phyloP scores from a whole-genome alignment of 2,888 invertebrate species.

The Rotaria magnacalcarata region DNA sequence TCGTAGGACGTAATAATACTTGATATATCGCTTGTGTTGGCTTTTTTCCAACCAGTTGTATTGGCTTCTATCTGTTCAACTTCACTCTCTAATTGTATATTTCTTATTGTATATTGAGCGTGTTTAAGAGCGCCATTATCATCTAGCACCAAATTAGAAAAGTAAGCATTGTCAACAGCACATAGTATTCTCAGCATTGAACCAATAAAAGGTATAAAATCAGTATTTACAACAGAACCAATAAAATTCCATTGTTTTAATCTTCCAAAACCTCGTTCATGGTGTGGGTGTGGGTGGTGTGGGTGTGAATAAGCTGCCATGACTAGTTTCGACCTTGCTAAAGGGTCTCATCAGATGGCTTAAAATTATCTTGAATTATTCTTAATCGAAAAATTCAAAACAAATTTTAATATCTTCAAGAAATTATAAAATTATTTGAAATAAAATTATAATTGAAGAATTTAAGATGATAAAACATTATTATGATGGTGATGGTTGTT shows the following conservation, averaged over 20 bases:
- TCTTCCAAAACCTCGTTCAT: slow-evolving; percentile 4
- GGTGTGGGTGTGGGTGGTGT: too few relatives aligned
- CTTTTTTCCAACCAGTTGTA: neutral
- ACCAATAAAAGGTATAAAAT: neutral
- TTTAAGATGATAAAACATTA: too few relatives aligned
- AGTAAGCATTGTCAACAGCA: neutral
- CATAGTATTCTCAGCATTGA: neutral
- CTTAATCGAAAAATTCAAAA: too few relatives aligned
- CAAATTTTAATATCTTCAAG: too few relatives aligned
- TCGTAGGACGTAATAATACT: slow-evolving; percentile 5
- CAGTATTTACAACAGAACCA: slow-evolving; percentile 2
- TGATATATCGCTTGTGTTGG: neutral
- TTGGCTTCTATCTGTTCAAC: neutral
- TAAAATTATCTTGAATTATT: too few relatives aligned
- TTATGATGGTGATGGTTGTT: too few relatives aligned
- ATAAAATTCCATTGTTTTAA: slow-evolving; percentile 5
- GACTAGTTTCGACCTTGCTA: too few relatives aligned
- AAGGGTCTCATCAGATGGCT: too few relatives aligned
- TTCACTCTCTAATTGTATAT: slow-evolving; percentile 4
- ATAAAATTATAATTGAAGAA: too few relatives aligned
- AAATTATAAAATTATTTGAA: too few relatives aligned
- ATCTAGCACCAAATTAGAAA: neutral
- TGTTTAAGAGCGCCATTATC: neutral
- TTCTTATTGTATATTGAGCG: neutral
- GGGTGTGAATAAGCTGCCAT: too few relatives aligned